These are phyloP conservation scores for Brachionus manjavacas DNA, from an alignment of 1,140 invertebrate genomes.

Conservation along the genomic window DNA sequence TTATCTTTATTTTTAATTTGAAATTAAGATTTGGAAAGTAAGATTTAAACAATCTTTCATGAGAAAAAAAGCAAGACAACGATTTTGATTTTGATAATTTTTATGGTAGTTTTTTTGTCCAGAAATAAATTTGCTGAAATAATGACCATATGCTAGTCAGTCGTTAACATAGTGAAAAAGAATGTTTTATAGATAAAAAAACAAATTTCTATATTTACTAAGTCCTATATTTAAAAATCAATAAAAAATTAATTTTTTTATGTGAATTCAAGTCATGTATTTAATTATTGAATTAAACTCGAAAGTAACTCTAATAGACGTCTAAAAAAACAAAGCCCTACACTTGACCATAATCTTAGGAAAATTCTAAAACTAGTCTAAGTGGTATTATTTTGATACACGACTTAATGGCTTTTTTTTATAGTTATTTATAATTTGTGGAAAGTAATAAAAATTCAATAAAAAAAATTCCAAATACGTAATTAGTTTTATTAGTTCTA, in stretches of 20 bases:
- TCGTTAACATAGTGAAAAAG: neutral
- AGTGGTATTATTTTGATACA: constrained; percentile 35
- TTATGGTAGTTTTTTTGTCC: neutral
- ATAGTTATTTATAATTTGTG: neutral
- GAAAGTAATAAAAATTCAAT: neutral
- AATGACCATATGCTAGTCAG: neutral
- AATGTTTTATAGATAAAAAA: constrained; percentile 36
- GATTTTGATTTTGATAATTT: neutral
- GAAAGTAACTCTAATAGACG: constrained; percentile 19
- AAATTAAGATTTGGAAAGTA: neutral
- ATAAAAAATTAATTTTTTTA: constrained; percentile 8
- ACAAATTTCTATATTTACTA: neutral
- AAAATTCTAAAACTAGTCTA: constrained; percentile 25
- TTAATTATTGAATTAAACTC: constrained; percentile 2
- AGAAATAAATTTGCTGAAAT: constrained; percentile 17
- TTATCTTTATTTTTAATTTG: neutral
- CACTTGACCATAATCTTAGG: constrained; percentile 33
- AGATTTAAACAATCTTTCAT: neutral
- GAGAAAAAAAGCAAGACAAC: neutral
- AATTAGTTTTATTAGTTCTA: constrained; percentile 15
- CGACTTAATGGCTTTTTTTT: constrained; percentile 21
- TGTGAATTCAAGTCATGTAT: constrained; percentile 36
- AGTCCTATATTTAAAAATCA: neutral
- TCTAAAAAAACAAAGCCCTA: constrained; percentile 28
- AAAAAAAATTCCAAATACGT: neutral